These are phyloP conservation scores for Drosophila sechellia DNA, from an alignment of 1,140 invertebrate genomes.

Conservation along the genomic window DNA sequence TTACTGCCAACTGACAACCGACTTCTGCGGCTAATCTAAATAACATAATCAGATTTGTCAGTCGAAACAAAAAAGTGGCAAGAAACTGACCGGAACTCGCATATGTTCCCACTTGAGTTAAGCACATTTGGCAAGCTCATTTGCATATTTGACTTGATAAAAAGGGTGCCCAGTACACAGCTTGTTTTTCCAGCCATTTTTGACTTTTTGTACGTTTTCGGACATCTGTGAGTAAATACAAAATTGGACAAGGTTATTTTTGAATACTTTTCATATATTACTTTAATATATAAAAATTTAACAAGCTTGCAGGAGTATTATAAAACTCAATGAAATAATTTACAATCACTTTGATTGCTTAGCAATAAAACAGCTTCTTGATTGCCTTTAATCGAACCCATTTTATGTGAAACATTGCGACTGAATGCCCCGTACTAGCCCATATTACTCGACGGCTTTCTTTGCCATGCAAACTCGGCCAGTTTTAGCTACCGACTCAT, in stretches of 20 bases:
- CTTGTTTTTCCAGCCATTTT: background rate
- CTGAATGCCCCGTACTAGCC: slow-evolving; percentile 3
- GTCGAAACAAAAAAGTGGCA: slow-evolving; percentile 35
- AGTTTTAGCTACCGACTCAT: slow-evolving; percentile 7
- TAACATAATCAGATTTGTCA: slow-evolving; percentile 64
- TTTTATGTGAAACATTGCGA: background rate
- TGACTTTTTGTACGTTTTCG: background rate
- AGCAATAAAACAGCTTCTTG: background rate
- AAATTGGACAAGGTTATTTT: no score
- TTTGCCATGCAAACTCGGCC: slow-evolving; percentile 7
- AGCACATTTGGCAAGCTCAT: slow-evolving; percentile 51
- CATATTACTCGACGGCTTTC: slow-evolving; percentile 17
- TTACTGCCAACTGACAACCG: slow-evolving; percentile 45
- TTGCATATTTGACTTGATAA: slow-evolving; percentile 56
- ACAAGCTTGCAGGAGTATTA: no score
- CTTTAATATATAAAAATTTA: background rate
- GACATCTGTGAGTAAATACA: slow-evolving; percentile 2
- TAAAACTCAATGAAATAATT: no score
- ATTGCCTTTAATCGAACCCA: background rate
- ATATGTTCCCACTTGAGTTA: slow-evolving; percentile 41
- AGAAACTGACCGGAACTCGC: slow-evolving; percentile 38
- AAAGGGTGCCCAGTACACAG: slow-evolving; percentile 29
- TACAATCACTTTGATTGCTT: no score
- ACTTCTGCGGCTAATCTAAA: slow-evolving; percentile 61
- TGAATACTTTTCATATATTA: background rate